Evolutionary conservation across 1,140 invertebrate species (phyloP).

Genomic region (Cataglyphis hispanica): DNA sequence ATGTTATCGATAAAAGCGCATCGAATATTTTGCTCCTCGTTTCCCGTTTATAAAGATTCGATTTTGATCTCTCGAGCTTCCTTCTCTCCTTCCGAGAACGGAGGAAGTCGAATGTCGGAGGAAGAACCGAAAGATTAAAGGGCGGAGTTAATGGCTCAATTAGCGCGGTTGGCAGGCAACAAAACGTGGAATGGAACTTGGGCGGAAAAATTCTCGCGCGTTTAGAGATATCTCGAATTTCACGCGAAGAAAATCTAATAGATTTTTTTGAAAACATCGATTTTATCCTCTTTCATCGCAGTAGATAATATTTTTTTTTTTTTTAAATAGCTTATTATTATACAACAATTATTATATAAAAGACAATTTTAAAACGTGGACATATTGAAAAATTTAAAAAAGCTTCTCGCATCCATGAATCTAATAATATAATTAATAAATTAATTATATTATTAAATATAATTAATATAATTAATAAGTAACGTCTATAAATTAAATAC

Average conservation of each 20-base stretch:
- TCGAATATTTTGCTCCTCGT: slow-evolving; percentile 25
- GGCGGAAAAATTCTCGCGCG: slow-evolving; percentile 59
- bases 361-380: neutral
- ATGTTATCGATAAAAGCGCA: neutral
- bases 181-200: slow-evolving; percentile 58
- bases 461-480: too few species aligned
- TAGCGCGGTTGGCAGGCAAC: slow-evolving; percentile 59
- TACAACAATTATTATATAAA: neutral
- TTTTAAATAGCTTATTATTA: neutral
- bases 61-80: slow-evolving; percentile 47
- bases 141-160: slow-evolving; percentile 75
- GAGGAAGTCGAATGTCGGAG: slow-evolving; percentile 68
- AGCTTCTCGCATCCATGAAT: neutral
- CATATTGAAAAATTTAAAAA: neutral
- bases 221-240: slow-evolving; percentile 49
- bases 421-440: neutral
- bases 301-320: neutral
- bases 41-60: slow-evolving; percentile 33
- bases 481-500: neutral
- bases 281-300: neutral
- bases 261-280: neutral
- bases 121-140: slow-evolving; percentile 73
- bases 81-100: slow-evolving; percentile 62
- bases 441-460: too few species aligned
- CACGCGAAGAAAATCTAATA: slow-evolving; percentile 1